These are phyloP conservation scores for Liopterus haemorrhoidalis DNA, from an alignment of 2,888 invertebrate genomes.

Conservation along the genomic window DNA sequence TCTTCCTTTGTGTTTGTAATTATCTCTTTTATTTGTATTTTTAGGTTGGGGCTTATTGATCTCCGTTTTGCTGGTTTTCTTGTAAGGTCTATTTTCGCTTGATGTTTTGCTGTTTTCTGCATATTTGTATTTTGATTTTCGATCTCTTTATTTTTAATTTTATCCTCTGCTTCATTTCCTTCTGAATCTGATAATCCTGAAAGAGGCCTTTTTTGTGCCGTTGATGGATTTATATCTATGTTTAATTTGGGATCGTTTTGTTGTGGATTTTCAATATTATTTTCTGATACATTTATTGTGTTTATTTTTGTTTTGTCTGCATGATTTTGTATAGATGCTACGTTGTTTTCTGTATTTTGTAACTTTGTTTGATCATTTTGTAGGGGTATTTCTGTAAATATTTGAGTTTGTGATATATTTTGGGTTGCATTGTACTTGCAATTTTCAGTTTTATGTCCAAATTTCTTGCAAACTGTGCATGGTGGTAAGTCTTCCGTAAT, in stretches of 20 bases:
- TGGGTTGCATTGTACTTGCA: too few species aligned
- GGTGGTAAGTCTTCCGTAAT: slow-evolving; percentile 10
- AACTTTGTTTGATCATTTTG: too few species aligned
- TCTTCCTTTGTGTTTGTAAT: slow-evolving; percentile 1
- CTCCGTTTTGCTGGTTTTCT: slow-evolving; percentile 8
- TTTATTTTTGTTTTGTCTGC: background rate
- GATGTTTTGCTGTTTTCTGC: background rate
- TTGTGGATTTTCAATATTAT: background rate
- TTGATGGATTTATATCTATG: background rate
- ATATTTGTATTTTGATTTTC: background rate
- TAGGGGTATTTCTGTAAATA: too few species aligned
- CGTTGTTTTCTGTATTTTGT: slow-evolving; percentile 2
- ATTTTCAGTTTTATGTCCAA: slow-evolving; percentile 6
- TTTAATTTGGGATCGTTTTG: background rate
- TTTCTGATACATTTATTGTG: background rate
- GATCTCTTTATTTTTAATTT: background rate
- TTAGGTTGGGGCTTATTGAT: slow-evolving; percentile 1
- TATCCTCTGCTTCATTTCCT: background rate
- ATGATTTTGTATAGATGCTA: background rate
- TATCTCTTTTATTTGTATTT: background rate
- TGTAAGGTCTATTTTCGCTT: slow-evolving; percentile 4
- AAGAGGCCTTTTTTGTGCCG: slow-evolving; percentile 1
- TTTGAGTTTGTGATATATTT: too few species aligned
- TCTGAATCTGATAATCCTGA: background rate
- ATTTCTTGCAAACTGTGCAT: slow-evolving; percentile 17